Evolutionary conservation across 2,797 vertebrate genomes (phyloP).

Genomic region (Manis javanica): DNA sequence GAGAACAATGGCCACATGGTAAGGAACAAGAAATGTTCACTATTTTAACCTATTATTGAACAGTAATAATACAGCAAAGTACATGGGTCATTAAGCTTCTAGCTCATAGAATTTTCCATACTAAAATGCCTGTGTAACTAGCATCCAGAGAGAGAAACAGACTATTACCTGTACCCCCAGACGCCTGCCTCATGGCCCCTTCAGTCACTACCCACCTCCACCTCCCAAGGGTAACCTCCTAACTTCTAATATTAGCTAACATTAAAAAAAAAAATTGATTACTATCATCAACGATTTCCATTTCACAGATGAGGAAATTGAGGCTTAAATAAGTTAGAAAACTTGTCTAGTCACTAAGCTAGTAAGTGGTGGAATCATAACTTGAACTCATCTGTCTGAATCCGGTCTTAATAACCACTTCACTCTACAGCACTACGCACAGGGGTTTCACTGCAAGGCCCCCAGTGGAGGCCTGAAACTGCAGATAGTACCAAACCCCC

Average conservation of each 20-base stretch:
- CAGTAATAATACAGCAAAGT: background rate
- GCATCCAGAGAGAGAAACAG: background rate
- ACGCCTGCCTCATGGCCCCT: background rate
- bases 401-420: background rate
- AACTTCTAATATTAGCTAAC: background rate
- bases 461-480: background rate
- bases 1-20: background rate
- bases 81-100: accelerated
- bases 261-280: background rate
- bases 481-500: background rate
- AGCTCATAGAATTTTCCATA: background rate
- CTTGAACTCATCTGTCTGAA: background rate
- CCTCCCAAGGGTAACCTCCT: background rate
- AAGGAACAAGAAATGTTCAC: background rate
- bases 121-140: background rate
- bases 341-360: background rate
- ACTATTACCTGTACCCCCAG: no score
- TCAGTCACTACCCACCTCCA: background rate
- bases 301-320: background rate
- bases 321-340: background rate
- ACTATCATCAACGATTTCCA: background rate
- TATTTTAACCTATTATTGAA: background rate
- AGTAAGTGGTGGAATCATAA: background rate
- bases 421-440: background rate
- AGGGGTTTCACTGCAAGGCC: background rate